Percentiles rank a stretch among this genome's conserved stretches.
Conservation (phyloP, 1,140 invertebrate genomes). For the Bombus sylvicola region DNA sequence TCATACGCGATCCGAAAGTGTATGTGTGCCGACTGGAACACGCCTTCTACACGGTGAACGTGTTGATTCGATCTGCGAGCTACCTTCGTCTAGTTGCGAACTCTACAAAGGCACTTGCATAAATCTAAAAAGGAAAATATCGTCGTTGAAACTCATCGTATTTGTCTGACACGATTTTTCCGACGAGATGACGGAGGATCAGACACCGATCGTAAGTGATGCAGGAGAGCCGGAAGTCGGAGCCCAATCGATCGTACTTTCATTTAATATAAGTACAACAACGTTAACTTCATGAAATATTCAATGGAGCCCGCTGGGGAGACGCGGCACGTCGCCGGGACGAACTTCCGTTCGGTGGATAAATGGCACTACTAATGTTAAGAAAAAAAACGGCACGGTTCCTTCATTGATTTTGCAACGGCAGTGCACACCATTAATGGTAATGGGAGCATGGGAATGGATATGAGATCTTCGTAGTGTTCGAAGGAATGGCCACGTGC, state of each 20-base stretch:
- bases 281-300: slow-evolving; percentile 65
- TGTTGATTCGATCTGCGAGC: too few relatives aligned
- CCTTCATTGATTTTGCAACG: slow-evolving; percentile 50
- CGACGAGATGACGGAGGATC: background rate
- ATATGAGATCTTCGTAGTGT: slow-evolving; percentile 12
- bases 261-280: slow-evolving; percentile 62
- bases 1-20: too few relatives aligned
- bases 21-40: too few relatives aligned
- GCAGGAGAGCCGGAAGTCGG: background rate
- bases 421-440: slow-evolving; percentile 45
- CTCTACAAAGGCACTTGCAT: background rate
- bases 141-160: too few relatives aligned
- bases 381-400: slow-evolving; percentile 19
- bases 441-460: slow-evolving; percentile 50
- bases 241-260: slow-evolving; percentile 32
- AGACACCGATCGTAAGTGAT: background rate
- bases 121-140: slow-evolving; percentile 6
- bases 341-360: slow-evolving; percentile 43
- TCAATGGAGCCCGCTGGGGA: slow-evolving; percentile 23
- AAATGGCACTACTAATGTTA: slow-evolving; percentile 55
- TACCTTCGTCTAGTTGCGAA: too few relatives aligned
- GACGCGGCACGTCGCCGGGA: slow-evolving; percentile 3
- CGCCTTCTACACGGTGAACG: too few relatives aligned
- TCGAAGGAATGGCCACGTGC: slow-evolving; percentile 10
- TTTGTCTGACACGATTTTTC: background rate